phyloP scores from a whole-genome alignment of 2,113 vertebrate genomes.

The Heloderma charlesbogerti region DNA sequence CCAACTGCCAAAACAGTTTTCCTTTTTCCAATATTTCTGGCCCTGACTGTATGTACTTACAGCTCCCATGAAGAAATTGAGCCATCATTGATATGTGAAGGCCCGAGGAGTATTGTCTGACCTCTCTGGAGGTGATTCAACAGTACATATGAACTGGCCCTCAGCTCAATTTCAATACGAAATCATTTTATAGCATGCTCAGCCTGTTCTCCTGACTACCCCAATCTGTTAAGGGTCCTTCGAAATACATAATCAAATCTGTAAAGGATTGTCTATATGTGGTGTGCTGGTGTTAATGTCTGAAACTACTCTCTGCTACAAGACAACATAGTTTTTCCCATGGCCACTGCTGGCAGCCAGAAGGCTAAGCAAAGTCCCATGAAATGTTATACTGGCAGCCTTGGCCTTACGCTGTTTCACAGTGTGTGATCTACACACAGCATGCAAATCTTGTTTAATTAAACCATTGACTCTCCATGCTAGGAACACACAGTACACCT shows the following conservation, averaged over 20 bases:
- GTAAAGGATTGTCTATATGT: neutral
- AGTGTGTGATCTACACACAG: neutral
- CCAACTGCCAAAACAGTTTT: too few relatives aligned
- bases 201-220: neutral
- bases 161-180: neutral
- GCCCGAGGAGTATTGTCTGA: neutral
- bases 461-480: slow-evolving; percentile 28
- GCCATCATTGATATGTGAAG: too few relatives aligned
- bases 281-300: neutral
- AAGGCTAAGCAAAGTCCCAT: neutral
- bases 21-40: too few relatives aligned
- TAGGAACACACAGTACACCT: slow-evolving; percentile 2
- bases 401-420: slow-evolving; percentile 16
- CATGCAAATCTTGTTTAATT: slow-evolving; percentile 42
- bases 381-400: slow-evolving; percentile 1
- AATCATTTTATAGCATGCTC: neutral
- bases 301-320: neutral
- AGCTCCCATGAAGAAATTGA: too few relatives aligned
- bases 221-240: neutral
- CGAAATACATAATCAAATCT: neutral
- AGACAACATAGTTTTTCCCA: neutral
- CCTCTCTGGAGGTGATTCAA: neutral
- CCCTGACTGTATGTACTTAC: too few relatives aligned
- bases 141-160: neutral
- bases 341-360: neutral